Evolutionary conservation across 1,140 invertebrate species (phyloP).

Genomic region (Archivesica marissinica): DNA sequence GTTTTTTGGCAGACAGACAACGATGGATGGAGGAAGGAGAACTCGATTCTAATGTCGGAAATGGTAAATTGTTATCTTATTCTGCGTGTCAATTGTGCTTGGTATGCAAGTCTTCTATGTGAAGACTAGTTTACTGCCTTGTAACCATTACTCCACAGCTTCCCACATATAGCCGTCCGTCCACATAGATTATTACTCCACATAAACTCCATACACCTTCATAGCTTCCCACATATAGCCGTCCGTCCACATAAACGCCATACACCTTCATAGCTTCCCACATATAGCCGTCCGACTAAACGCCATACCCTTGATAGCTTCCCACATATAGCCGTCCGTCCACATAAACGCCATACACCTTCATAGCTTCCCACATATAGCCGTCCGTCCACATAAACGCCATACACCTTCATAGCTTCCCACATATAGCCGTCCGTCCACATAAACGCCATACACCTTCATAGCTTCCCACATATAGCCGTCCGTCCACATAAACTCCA

Average conservation of each 20-base stretch:
- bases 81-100: background rate
- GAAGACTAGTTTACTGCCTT: background rate
- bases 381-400: too few relatives aligned
- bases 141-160: background rate
- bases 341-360: too few relatives aligned
- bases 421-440: too few relatives aligned
- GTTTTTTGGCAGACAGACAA: slow-evolving; percentile 85
- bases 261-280: too few relatives aligned
- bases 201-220: background rate
- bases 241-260: background rate
- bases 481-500: too few relatives aligned
- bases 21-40: slow-evolving; percentile 83
- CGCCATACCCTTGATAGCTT: too few relatives aligned
- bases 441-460: too few relatives aligned
- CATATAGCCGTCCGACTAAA: too few relatives aligned
- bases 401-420: too few relatives aligned
- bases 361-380: too few relatives aligned
- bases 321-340: too few relatives aligned
- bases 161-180: background rate
- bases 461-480: too few relatives aligned
- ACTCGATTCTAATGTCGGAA: slow-evolving; percentile 57
- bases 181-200: background rate
- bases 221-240: background rate
- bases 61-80: slow-evolving; percentile 29
- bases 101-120: background rate